Evolutionary conservation across 2,113 vertebrate species (phyloP).

Genomic region (Macquaria australasica): DNA sequence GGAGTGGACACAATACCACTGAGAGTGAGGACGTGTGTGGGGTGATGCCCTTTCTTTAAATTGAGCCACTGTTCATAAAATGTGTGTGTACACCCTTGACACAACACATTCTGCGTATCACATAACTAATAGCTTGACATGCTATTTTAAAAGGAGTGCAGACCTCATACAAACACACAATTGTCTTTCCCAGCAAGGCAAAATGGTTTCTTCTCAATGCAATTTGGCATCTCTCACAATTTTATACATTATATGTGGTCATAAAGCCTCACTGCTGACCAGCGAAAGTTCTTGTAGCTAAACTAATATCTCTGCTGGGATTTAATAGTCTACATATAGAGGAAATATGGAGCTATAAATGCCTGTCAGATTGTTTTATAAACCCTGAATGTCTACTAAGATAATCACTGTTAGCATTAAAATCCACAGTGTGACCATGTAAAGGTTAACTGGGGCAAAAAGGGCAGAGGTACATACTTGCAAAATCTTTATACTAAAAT

Average conservation of each 20-base stretch:
- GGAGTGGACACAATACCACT: not conserved
- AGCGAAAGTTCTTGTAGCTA: conserved; percentile 17
- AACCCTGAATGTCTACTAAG: not conserved
- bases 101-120: not conserved
- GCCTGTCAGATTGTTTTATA: conserved; percentile 45
- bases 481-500: conserved; percentile 38
- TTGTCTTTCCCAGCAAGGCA: not conserved
- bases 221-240: conserved; percentile 6
- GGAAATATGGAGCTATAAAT: conserved; percentile 44
- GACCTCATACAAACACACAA: not conserved
- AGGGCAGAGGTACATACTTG: conserved; percentile 6
- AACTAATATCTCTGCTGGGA: conserved; percentile 31
- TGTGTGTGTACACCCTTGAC: not conserved
- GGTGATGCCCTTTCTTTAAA: not conserved
- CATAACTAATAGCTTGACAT: not conserved
- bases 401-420: conserved; percentile 38
- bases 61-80: not conserved
- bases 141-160: not conserved
- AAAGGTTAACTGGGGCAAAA: conserved; percentile 35
- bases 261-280: conserved; percentile 31
- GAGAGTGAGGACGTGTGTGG: not conserved
- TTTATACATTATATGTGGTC: not conserved
- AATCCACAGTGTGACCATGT: conserved; percentile 16
- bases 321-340: conserved; percentile 42
- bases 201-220: conserved; percentile 8